A percentile compares a stretch with the other conserved stretches of the same genome.
Conservation (phyloP, 1,140 invertebrate genomes). For the Rhopalosiphum maidis region DNA sequence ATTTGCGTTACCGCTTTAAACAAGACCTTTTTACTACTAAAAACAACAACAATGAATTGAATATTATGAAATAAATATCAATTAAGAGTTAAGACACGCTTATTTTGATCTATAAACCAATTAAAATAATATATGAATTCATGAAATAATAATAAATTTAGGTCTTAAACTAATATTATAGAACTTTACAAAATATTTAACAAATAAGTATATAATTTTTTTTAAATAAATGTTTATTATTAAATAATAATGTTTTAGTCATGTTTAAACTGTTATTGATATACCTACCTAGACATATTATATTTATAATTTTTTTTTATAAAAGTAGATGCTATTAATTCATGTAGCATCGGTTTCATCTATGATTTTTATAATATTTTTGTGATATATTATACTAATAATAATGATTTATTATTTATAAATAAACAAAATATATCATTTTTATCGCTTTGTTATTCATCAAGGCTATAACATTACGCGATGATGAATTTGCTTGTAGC, state of each 20-base stretch:
- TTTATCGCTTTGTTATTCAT: background rate
- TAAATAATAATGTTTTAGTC: background rate
- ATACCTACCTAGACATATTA: background rate
- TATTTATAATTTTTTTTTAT: background rate
- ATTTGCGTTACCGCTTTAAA: background rate
- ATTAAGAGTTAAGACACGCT: background rate
- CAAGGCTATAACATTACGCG: background rate
- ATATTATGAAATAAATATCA: background rate
- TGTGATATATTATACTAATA: too few species aligned
- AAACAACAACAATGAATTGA: too few species aligned
- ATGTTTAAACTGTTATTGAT: background rate
- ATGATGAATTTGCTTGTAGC: background rate
- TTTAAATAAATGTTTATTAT: background rate
- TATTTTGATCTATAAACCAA: background rate
- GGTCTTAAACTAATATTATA: background rate
- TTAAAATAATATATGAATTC: too few species aligned
- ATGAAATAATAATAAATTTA: too few species aligned
- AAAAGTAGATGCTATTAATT: background rate
- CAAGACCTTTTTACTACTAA: background rate
- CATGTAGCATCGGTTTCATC: background rate
- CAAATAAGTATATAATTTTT: background rate
- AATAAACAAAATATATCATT: background rate
- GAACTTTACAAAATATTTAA: background rate
- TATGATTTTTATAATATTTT: background rate
- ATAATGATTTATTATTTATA: background rate